Evolutionary conservation across 2,113 vertebrate genomes (phyloP).

Genomic region (Chionis minor): DNA sequence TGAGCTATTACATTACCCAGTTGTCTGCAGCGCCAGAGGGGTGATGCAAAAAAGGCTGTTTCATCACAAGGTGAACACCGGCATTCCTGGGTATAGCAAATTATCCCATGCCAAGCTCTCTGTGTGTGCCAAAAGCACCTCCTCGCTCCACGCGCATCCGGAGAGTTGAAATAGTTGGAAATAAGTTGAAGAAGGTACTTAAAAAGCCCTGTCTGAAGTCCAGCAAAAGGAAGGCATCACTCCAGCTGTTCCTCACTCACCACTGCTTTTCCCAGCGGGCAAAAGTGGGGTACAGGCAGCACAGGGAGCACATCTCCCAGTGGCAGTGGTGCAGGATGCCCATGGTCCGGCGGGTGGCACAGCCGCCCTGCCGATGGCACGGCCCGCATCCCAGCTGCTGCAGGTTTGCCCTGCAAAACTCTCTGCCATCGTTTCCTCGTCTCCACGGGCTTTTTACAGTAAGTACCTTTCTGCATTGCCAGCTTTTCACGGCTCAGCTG

Average conservation of each 20-base stretch:
- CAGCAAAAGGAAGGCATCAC: background rate
- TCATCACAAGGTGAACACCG: rapidly evolving
- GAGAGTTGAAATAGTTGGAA: background rate
- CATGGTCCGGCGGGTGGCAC: background rate
- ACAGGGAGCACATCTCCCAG: background rate
- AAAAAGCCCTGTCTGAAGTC: background rate
- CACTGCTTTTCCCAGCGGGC: background rate
- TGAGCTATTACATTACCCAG: background rate
- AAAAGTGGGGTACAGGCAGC: background rate
- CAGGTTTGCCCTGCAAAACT: background rate
- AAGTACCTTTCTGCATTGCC: background rate
- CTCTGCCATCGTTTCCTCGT: rapidly evolving
- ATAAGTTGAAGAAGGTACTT: background rate
- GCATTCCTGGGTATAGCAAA: background rate
- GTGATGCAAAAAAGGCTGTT: rapidly evolving
- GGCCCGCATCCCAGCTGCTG: rapidly evolving
- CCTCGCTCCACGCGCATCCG: rapidly evolving
- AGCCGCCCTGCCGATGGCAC: background rate
- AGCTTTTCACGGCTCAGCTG: background rate
- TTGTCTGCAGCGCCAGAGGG: background rate
- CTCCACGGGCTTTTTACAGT: background rate
- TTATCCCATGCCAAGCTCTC: background rate
- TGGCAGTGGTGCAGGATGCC: background rate
- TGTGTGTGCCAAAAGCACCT: background rate
- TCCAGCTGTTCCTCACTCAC: rapidly evolving